phyloP scores from a whole-genome alignment of 2,113 vertebrate genomes.

The Gulo gulo region DNA sequence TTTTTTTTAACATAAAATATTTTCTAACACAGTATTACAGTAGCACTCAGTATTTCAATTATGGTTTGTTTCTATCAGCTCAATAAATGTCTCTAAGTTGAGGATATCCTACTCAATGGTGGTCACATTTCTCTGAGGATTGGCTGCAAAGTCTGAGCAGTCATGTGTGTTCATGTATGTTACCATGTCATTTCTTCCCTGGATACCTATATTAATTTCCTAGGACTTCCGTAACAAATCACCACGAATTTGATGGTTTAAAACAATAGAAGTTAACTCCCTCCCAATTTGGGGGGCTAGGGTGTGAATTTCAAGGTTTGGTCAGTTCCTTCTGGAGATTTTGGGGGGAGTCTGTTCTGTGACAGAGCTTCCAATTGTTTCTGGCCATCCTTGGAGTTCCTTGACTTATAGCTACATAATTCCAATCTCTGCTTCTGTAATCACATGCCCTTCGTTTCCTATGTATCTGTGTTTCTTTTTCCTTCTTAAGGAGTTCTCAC shows the following conservation, averaged over 20 bases:
- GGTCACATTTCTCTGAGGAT: not conserved
- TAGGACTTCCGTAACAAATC: not conserved
- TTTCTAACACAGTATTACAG: not conserved
- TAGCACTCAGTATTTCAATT: not conserved
- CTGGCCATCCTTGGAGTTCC: not conserved
- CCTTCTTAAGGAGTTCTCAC: not conserved
- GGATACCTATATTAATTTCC: not conserved
- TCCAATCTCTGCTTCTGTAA: not conserved
- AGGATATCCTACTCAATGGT: not conserved
- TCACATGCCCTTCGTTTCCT: not conserved
- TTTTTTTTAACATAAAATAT: not conserved
- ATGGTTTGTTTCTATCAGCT: not conserved
- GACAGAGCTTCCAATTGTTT: not conserved
- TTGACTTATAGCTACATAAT: not conserved
- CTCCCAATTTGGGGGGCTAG: not conserved
- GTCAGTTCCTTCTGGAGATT: not conserved
- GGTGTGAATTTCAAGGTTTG: not conserved
- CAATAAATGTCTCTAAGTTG: not conserved
- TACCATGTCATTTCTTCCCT: not conserved
- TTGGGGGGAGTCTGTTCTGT: rapidly evolving
- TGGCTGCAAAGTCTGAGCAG: not conserved
- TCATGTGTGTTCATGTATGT: not conserved
- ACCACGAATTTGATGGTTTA: not conserved
- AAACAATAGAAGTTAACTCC: not conserved
- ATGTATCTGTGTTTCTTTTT: not conserved